These are phyloP conservation scores for Macaria liturata DNA, from an alignment of 2,888 invertebrate genomes.

Conservation along the genomic window DNA sequence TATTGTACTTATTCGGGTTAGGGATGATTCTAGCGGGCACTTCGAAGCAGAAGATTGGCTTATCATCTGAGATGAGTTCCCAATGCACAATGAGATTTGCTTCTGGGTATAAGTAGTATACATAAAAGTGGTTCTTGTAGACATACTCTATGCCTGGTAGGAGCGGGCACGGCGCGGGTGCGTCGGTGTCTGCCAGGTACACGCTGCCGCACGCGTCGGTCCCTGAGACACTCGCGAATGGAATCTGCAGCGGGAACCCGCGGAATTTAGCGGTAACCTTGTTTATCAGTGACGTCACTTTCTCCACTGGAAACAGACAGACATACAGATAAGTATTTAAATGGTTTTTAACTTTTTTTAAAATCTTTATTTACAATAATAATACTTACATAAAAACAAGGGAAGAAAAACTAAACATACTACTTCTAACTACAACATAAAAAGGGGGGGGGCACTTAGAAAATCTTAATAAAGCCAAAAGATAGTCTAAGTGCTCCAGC, in stretches of 20 bases:
- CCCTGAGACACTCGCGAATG: slow-evolving; percentile 86
- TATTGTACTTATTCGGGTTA: not conserved
- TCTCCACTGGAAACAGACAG: no score
- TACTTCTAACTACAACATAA: no score
- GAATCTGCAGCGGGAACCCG: slow-evolving; percentile 80
- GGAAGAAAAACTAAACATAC: no score
- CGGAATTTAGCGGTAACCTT: slow-evolving; percentile 77
- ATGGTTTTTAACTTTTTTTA: no score
- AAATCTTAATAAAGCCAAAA: no score
- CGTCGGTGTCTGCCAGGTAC: slow-evolving; percentile 48
- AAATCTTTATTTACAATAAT: no score
- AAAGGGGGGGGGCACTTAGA: no score
- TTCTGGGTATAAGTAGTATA: slow-evolving; percentile 74
- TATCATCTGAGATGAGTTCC: slow-evolving; percentile 75
- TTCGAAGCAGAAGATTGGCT: slow-evolving; percentile 85
- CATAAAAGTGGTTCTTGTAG: slow-evolving; percentile 83
- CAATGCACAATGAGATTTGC: slow-evolving; percentile 83
- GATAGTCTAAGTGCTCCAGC: no score
- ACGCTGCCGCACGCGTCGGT: slow-evolving; percentile 82
- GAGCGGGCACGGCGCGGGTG: slow-evolving; percentile 85
- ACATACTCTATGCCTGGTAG: slow-evolving; percentile 85
- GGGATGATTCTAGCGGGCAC: slow-evolving; percentile 73
- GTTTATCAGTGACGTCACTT: slow-evolving; percentile 64
- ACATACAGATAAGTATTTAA: no score
- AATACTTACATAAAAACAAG: no score